Base-by-base conservation (phyloP, 2,888 invertebrate genomes). In the Tetheella fluctuosa region DNA sequence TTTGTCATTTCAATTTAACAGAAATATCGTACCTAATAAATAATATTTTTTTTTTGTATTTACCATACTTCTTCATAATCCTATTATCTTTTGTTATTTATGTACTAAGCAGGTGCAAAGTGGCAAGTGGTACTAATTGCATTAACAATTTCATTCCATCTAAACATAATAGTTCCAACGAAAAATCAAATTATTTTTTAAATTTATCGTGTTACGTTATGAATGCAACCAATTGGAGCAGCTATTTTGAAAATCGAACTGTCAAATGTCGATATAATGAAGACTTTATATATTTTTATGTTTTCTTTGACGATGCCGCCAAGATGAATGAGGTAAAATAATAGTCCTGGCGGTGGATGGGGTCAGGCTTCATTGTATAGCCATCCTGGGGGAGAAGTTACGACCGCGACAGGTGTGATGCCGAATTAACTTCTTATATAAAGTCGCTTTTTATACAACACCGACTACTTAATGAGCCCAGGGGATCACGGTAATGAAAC, bases 371-470 rank as follows among this genome's bases (percentile, higher is more conserved):
- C 89, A 90, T 91, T 90, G 91, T 91, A 83, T 83, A 86, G 81
- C 86, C 75, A 88, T 91, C 82, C 83, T 80, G 81, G 79, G 86
- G 90, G 87, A 81, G 76, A 86, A 91, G 89, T 92, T 92, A 92
- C 89, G 91, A 91, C 80, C 87, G 83, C 79, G 91, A 91, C 92
- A 92, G 92, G 92, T 93, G 92, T 88, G 90, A 90, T 88, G 86
- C 80, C 83, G 88, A 91, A 92, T 93, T 91, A 91, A 92, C 90
- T 88, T 90, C 86, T 90, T 89, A 88, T 90, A 90, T 89, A 91
- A 89, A 88, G 84, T 84, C 84, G 74, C 86, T 88, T 91, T 91
- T 91, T 91, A 88, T 88, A 86, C 88, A 89, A 81, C 83, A 83
- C 84, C 83, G 86, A 84, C 88, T 80, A 76, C 83, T 89, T 90